A percentile compares a stretch with the other conserved stretches of the same genome.
Conservation (phyloP, 1,140 invertebrate species). For the Sminthurinus signatus region DNA sequence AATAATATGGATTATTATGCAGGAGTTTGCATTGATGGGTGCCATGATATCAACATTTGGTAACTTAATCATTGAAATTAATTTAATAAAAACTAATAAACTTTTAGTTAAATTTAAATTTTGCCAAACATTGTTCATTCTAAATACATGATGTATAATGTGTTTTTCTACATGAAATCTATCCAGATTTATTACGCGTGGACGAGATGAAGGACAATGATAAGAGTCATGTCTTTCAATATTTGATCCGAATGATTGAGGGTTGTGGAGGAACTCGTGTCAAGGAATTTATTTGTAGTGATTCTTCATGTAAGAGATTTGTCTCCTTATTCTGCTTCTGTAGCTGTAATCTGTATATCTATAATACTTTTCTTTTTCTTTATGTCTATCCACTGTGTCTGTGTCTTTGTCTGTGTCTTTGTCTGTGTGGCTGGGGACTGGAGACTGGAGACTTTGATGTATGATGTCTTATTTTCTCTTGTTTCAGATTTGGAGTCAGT, state of each 20-base stretch:
- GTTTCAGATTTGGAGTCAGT: conserved; percentile 25
- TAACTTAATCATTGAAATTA: too few relatives aligned
- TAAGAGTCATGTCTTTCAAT: conserved; percentile 23
- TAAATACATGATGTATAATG: too few relatives aligned
- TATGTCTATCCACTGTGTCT: too few relatives aligned
- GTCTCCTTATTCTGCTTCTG: too few relatives aligned
- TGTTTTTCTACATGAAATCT: too few relatives aligned
- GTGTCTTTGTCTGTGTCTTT: too few relatives aligned
- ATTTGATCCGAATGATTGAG: conserved; percentile 20
- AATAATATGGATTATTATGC: background rate
- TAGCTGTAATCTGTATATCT: too few relatives aligned
- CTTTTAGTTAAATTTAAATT: too few relatives aligned
- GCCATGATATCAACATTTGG: conserved; percentile 19
- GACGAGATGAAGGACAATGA: conserved; percentile 23
- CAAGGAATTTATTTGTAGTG: conserved; percentile 26
- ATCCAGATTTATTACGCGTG: conserved; percentile 22
- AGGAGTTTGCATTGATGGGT: conserved; percentile 23
- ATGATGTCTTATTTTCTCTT: background rate
- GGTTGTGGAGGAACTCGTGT: conserved; percentile 15
- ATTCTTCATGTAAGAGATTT: conserved; percentile 15
- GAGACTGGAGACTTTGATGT: background rate
- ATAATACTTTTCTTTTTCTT: background rate
- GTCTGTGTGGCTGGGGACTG: too few relatives aligned
- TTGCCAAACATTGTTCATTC: too few relatives aligned
- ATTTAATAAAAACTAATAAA: too few relatives aligned